Evolutionary conservation across 2,113 vertebrate species (phyloP).

Genomic region (Motacilla alba): DNA sequence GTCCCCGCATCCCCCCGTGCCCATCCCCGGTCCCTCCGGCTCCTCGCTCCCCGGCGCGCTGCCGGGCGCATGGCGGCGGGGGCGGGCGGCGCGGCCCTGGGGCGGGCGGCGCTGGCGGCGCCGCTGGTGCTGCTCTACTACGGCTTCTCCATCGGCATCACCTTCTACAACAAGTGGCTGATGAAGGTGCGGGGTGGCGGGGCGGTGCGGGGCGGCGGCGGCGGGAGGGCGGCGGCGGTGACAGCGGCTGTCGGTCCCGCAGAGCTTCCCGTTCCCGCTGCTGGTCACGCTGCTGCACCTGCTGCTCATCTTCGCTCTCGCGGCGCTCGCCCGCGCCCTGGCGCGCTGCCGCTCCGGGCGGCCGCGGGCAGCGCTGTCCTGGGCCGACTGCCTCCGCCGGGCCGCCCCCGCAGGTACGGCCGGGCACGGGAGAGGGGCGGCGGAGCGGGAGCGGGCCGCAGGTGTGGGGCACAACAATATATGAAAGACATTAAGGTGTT

Average conservation of each 20-base stretch:
- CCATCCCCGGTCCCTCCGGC: too few relatives aligned
- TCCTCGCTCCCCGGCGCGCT: too few relatives aligned
- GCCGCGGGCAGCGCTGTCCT: slow-evolving; percentile 78
- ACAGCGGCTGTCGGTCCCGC: neutral
- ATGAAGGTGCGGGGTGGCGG: slow-evolving; percentile 75
- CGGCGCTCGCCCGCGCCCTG: slow-evolving; percentile 72
- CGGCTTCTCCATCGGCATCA: slow-evolving; percentile 90
- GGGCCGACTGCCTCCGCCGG: slow-evolving; percentile 82
- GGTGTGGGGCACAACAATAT: fast-evolving
- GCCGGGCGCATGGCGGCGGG: neutral
- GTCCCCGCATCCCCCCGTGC: too few relatives aligned
- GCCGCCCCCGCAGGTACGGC: slow-evolving; percentile 86
- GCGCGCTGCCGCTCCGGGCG: slow-evolving; percentile 78
- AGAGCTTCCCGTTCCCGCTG: slow-evolving; percentile 91
- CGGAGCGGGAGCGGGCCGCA: neutral
- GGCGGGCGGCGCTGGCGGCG: neutral
- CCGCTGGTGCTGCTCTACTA: neutral
- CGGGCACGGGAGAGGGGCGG: neutral
- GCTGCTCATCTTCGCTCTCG: slow-evolving; percentile 83
- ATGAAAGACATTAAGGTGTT: fast-evolving
- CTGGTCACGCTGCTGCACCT: slow-evolving; percentile 91
- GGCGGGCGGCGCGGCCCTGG: neutral
- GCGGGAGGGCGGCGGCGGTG: neutral
- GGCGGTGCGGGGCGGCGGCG: neutral
- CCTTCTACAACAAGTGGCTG: slow-evolving; percentile 96